Evolutionary conservation across 2,888 invertebrate species (phyloP), one percentile per base, ranked within the genome.

Genomic region (Drosophila affinis): DNA sequence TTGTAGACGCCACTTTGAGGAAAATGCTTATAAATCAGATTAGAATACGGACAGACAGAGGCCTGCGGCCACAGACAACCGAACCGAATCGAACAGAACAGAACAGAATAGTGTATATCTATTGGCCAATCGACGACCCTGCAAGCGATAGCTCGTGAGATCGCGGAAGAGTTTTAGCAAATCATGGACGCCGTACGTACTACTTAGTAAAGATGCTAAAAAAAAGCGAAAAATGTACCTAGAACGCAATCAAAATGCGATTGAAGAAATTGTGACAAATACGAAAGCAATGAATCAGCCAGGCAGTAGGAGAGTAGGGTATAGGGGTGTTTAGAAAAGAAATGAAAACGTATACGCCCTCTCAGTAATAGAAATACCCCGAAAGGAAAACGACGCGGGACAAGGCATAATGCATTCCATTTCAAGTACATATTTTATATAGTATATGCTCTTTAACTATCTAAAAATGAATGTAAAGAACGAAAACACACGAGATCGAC

Each of bases 361-460:
- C 29, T 1, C 0, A 24, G 24, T 24, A 24, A 6, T 39, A 55
- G 58, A 51, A 44, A 53, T 64, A 46, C 17, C 49, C 52, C 9
- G 47, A 49, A 27, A 24, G 9, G 34, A 77, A 70, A 69, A 67
- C 62, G 72, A 81, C 62, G 72, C 60, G 77, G 32, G 64, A 56
- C 56, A 29, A 54, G 32, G 57, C 51, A 76, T 56, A 61, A 58
- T 77, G 72, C 82, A 75, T 81, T 79, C 78, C 72, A 88, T 79
- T 85, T 87, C 89, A 84, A 88, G 71, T 86, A 86, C 83, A 88
- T 83, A 88, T 85, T 88, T 85, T 87, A 88, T 87, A 88, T 87
- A 80, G 32, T 65, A 78, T 81, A 84, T 69, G 77, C 70, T 78
- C 78, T 79, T 86, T 72, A 87, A 81, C 71, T 75, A 76, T 74